Conservation (phyloP, 2,888 invertebrate genomes). For the Hofmannophila pseudospretella region DNA sequence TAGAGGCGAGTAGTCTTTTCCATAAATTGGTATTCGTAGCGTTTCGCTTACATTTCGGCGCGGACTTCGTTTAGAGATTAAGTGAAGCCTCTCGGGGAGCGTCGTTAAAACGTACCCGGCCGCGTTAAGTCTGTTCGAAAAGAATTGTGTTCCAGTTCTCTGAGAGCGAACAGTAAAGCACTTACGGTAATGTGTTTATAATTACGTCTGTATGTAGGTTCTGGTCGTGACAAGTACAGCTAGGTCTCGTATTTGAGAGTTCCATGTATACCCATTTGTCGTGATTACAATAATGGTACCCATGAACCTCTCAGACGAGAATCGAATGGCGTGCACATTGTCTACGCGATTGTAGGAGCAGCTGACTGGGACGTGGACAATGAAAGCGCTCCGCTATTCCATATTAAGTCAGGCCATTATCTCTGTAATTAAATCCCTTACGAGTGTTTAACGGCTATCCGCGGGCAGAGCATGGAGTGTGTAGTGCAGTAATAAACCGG, state of each 20-base stretch:
- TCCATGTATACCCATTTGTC: constrained; percentile 33
- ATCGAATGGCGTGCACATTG: constrained; percentile 30
- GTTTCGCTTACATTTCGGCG: constrained; percentile 26
- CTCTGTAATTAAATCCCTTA: constrained; percentile 52
- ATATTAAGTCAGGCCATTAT: constrained; percentile 32
- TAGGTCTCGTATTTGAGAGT: constrained; percentile 25
- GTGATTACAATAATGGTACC: constrained; percentile 43
- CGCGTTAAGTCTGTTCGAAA: constrained; percentile 35
- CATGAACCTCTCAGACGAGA: constrained; percentile 38
- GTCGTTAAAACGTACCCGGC: constrained; percentile 28
- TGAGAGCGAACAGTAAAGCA: constrained; percentile 48
- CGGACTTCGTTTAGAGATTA: constrained; percentile 41
- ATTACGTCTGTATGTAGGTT: constrained; percentile 60
- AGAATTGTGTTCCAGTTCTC: constrained; percentile 42
- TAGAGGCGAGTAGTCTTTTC: constrained; percentile 41
- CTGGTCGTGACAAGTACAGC: constrained; percentile 36
- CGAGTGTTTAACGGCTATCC: constrained; percentile 38
- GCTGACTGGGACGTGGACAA: constrained; percentile 30
- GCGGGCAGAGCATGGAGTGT: constrained; percentile 26
- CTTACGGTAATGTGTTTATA: constrained; percentile 71
- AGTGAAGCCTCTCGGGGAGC: constrained; percentile 30
- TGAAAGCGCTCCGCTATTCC: constrained; percentile 26
- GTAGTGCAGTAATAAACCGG: constrained; percentile 27
- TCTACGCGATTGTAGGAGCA: constrained; percentile 17
- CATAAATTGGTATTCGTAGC: constrained; percentile 46